A percentile compares a stretch with the other conserved stretches of the same genome.
phyloP scores from a whole-genome alignment of 2,888 invertebrate genomes.

The Drosophila helvetica region DNA sequence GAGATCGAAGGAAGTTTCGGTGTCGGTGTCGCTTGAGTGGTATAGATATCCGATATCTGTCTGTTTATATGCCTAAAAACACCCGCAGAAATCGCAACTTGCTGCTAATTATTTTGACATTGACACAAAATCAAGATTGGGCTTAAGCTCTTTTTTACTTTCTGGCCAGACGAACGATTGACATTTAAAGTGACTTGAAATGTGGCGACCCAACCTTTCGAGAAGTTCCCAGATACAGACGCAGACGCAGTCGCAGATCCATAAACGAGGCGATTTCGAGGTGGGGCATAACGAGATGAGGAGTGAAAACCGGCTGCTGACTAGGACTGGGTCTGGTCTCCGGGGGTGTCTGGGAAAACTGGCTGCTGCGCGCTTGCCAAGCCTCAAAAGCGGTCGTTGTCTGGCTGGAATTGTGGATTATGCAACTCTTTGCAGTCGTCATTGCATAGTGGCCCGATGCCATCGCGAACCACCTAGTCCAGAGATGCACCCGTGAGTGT shows the following conservation, averaged over 20 bases:
- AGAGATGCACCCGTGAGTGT: neutral
- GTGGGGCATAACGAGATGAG: conserved; percentile 1
- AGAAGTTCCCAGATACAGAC: conserved; percentile 4
- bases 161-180: conserved; percentile 14
- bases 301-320: neutral
- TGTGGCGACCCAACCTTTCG: conserved; percentile 12
- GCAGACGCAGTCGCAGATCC: conserved; percentile 22
- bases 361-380: conserved; percentile 13
- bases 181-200: conserved; percentile 25
- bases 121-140: conserved; percentile 40
- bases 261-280: conserved; percentile 4
- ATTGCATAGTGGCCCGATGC: neutral
- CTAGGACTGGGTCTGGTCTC: neutral
- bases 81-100: conserved; percentile 30
- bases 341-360: conserved; percentile 16
- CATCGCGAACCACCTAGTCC: neutral
- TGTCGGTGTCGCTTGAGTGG: neutral
- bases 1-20: neutral
- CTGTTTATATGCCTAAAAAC: conserved; percentile 2
- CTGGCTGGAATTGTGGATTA: conserved; percentile 9
- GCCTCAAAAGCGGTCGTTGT: conserved; percentile 6
- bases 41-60: neutral
- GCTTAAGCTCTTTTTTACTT: conserved; percentile 17
- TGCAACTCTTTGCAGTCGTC: neutral
- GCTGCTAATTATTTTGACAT: conserved; percentile 70